Evolutionary conservation across 1,140 invertebrate genomes (phyloP).

Genomic region (Ostrea denselamellosa): DNA sequence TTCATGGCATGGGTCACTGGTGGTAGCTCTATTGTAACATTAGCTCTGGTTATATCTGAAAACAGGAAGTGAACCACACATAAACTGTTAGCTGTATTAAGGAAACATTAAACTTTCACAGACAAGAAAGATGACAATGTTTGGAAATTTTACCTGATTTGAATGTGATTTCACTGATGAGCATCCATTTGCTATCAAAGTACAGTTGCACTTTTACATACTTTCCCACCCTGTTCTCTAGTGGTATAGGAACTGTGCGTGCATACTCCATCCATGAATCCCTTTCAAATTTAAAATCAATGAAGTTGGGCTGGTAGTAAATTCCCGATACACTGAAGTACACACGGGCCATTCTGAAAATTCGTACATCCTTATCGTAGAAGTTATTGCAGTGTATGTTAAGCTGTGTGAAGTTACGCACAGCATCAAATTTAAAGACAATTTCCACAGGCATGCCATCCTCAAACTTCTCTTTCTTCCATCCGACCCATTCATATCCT

Average conservation of each 20-base stretch:
- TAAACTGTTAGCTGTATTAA: not conserved
- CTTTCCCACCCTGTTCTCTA: constrained; percentile 89
- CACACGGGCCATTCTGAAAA: constrained; percentile 83
- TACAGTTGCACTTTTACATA: constrained; percentile 89
- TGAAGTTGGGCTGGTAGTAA: constrained; percentile 86
- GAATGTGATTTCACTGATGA: constrained; percentile 89
- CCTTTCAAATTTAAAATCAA: constrained; percentile 86
- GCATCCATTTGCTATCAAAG: constrained; percentile 92
- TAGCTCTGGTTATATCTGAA: not conserved
- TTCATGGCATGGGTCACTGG: not conserved
- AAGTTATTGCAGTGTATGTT: constrained; percentile 90
- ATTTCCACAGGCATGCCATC: constrained; percentile 68
- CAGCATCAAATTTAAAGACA: constrained; percentile 91
- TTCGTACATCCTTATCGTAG: constrained; percentile 84
- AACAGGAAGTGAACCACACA: not conserved
- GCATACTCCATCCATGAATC: constrained; percentile 91
- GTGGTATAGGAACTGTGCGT: constrained; percentile 89
- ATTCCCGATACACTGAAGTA: constrained; percentile 89
- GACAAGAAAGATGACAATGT: not conserved
- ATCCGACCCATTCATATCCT: constrained; percentile 94
- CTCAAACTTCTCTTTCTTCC: constrained; percentile 89
- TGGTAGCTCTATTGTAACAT: not conserved
- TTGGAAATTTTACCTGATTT: constrained; percentile 68
- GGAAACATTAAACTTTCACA: not conserved
- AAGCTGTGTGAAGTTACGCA: constrained; percentile 91